Conservation (phyloP, 2,888 invertebrate genomes). For the Rhagonycha fulva region DNA sequence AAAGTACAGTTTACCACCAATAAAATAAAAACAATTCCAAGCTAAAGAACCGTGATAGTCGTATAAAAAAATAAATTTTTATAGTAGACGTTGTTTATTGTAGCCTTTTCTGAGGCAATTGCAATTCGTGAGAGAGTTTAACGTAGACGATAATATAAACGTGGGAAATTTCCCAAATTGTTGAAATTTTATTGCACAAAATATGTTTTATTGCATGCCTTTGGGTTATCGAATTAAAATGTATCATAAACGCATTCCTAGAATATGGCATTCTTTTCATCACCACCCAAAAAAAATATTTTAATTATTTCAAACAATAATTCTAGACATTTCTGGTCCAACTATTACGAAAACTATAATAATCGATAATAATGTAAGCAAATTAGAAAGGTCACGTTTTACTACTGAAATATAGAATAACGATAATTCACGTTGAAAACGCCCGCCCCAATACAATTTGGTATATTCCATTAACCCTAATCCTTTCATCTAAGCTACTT, state of each 20-base stretch:
- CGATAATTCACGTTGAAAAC: not conserved
- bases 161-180: not conserved
- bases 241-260: not conserved
- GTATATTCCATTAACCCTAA: constrained; percentile 17
- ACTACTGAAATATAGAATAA: constrained; percentile 1
- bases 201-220: not conserved
- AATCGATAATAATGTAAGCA: not conserved
- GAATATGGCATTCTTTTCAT: no score
- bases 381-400: not conserved
- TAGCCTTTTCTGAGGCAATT: not conserved
- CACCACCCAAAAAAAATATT: no score
- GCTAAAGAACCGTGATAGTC: not conserved
- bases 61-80: not conserved
- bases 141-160: not conserved
- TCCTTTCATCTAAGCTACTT: constrained; percentile 14
- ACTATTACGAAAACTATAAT: not conserved
- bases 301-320: no score
- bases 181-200: not conserved
- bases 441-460: not conserved
- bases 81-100: not conserved
- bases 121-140: not conserved
- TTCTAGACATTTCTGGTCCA: no score
- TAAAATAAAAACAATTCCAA: not conserved
- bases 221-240: not conserved
- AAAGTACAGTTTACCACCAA: not conserved